phyloP scores from a whole-genome alignment of 2,888 invertebrate species.

The Spisula subtruncata region DNA sequence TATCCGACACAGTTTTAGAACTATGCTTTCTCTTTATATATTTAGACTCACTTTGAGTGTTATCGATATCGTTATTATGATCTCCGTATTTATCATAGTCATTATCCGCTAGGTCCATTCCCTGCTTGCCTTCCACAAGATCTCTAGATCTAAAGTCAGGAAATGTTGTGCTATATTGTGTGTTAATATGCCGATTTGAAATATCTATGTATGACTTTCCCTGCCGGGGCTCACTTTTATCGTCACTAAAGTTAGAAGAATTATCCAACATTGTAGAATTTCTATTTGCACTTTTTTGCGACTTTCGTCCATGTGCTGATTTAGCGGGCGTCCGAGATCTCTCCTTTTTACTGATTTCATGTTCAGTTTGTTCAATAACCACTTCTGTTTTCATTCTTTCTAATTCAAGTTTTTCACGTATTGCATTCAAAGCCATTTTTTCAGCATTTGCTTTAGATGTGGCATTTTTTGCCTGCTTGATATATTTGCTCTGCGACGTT shows the following conservation, averaged over 20 bases:
- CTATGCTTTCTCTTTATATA: slow-evolving; percentile 77
- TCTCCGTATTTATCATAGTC: slow-evolving; percentile 49
- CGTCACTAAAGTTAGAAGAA: slow-evolving; percentile 44
- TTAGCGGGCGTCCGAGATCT: slow-evolving; percentile 68
- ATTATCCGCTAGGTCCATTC: slow-evolving; percentile 64
- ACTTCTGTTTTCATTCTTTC: slow-evolving; percentile 49
- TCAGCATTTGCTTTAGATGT: slow-evolving; percentile 78
- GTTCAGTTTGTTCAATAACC: slow-evolving; percentile 44
- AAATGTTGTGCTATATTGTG: slow-evolving; percentile 78
- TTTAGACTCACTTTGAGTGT: slow-evolving; percentile 75
- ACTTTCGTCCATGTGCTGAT: slow-evolving; percentile 51
- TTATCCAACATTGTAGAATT: slow-evolving; percentile 44
- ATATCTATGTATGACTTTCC: slow-evolving; percentile 65
- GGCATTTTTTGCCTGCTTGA: slow-evolving; percentile 82
- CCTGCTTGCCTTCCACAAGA: slow-evolving; percentile 67
- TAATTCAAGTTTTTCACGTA: slow-evolving; percentile 62
- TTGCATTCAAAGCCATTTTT: slow-evolving; percentile 72
- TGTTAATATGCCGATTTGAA: slow-evolving; percentile 62
- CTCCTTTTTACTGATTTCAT: slow-evolving; percentile 51
- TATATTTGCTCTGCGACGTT: slow-evolving; percentile 79
- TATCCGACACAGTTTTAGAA: slow-evolving; percentile 69
- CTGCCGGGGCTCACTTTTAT: slow-evolving; percentile 57
- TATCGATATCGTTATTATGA: slow-evolving; percentile 70
- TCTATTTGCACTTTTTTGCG: slow-evolving; percentile 71
- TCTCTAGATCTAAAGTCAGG: slow-evolving; percentile 79